Evolutionary conservation across 2,113 vertebrate species (phyloP).

Genomic region (Todiramphus saurophagus): DNA sequence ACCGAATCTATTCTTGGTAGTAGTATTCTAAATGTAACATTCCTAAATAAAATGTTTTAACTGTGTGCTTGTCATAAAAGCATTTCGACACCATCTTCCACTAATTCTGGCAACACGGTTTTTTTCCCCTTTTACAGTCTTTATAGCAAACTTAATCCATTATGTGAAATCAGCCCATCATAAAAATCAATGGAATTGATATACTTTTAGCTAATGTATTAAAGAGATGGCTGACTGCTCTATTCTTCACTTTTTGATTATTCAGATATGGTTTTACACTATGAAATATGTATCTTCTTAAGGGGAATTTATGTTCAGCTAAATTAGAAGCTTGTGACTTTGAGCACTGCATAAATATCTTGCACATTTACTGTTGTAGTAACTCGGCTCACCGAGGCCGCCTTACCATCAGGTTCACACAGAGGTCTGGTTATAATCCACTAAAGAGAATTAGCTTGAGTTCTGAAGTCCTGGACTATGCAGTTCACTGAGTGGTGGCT

Average conservation of each 20-base stretch:
- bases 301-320: background rate
- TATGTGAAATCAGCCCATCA: constrained; percentile 34
- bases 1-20: background rate
- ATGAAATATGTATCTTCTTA: constrained; percentile 8
- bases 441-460: background rate
- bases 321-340: constrained; percentile 19
- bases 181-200: constrained; percentile 64
- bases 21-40: constrained; percentile 9
- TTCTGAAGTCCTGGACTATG: background rate
- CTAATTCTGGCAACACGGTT: background rate
- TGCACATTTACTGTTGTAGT: background rate
- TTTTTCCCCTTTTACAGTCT: constrained; percentile 1
- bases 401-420: background rate
- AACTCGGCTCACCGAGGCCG: background rate
- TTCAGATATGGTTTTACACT: constrained; percentile 25
- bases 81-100: constrained; percentile 14
- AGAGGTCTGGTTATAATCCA: background rate
- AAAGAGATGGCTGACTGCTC: constrained; percentile 55
- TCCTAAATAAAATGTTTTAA: constrained; percentile 45
- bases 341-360: background rate
- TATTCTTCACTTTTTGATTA: constrained; percentile 50
- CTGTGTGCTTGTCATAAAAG: background rate
- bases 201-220: constrained; percentile 61
- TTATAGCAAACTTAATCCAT: constrained; percentile 27
- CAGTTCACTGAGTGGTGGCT: background rate